Base-by-base conservation (phyloP, 30 jellyfish, hydroid and myxozoan genomes). In the Pelagia noctiluca region DNA sequence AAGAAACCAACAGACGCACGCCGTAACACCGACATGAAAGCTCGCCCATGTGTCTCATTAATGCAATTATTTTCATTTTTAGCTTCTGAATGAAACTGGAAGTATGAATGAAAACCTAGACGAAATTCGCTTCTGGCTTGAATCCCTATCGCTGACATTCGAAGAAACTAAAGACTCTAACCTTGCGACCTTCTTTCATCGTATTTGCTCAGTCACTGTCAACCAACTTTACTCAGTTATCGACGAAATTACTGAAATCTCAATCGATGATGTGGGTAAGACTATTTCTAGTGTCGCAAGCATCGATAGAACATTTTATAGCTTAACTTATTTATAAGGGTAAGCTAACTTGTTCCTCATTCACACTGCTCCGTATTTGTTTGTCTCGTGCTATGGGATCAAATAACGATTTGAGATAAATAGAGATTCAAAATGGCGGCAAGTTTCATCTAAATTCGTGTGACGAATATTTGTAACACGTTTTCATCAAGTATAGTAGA, bases 101-200 rank as follows among this genome's bases (percentile, higher is more conserved):
- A 23, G 73, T 28, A 24, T 66, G 2, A 31, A 49, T 23, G 90
- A 80, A 35, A 35, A 80, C 76, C 7, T 1, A 23, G 71, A 66
- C 12, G 90, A 80, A 46, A 30, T 66, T 18, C 84, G 42, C 24
- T 24, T 54, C 0, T 80, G 90, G 90, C 70, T 80, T 1, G 68
- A 49, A 22, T 73, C 61, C 47, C 1, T 80, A 11, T 46, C 69
- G 16, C 66, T 23, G 18, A 23, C 66, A 23, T 13, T 13, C 28
- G 63, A 22, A 16, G 50, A 23, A 18, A 57, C 75, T 1, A 34
- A 48, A 3, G 84, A 67, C 22, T 1, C 29, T 0, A 22, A 53
- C 19, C 29, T 80, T 16, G 68, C 79, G 16, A 62, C 33, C 2
- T 65, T 80, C 12, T 80, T 65, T 25, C 75, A 64, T 19, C 19